Conservation (phyloP, 2,113 vertebrate species). For the Agapornis roseicollis region DNA sequence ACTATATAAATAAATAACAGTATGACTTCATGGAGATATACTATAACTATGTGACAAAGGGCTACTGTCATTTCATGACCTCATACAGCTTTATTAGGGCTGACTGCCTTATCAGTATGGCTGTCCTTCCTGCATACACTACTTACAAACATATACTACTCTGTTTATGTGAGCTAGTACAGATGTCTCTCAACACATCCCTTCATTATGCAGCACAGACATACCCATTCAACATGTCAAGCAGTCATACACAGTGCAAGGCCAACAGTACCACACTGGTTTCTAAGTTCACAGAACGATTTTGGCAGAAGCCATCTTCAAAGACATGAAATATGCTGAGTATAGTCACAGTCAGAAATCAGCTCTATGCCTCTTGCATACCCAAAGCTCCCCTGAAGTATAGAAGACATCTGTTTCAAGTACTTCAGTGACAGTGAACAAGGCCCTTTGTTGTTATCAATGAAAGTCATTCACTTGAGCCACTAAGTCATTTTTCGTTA, state of each 20-base stretch:
- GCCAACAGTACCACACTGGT: too few relatives aligned
- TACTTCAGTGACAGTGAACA: neutral
- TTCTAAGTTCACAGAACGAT: neutral
- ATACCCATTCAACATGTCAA: neutral
- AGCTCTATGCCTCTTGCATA: neutral
- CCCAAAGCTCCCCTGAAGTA: neutral
- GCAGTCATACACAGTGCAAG: neutral
- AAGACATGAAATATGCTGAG: neutral
- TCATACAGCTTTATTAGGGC: neutral
- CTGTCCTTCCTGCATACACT: neutral
- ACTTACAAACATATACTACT: neutral
- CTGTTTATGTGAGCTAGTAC: neutral
- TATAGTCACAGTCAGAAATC: neutral
- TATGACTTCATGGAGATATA: neutral
- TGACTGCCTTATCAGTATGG: neutral
- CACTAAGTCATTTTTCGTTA: neutral
- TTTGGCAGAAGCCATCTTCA: neutral
- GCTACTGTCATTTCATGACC: neutral
- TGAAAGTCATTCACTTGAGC: neutral
- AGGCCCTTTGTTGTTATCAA: neutral
- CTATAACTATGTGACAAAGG: neutral
- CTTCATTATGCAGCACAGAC: neutral
- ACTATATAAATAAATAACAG: neutral
- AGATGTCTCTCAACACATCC: neutral
- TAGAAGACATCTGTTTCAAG: neutral